A percentile compares a stretch with the other conserved stretches of the same genome.
Evolutionary conservation across 2,113 vertebrate genomes (phyloP).

Genomic region (Paradoxurus hermaphroditus): DNA sequence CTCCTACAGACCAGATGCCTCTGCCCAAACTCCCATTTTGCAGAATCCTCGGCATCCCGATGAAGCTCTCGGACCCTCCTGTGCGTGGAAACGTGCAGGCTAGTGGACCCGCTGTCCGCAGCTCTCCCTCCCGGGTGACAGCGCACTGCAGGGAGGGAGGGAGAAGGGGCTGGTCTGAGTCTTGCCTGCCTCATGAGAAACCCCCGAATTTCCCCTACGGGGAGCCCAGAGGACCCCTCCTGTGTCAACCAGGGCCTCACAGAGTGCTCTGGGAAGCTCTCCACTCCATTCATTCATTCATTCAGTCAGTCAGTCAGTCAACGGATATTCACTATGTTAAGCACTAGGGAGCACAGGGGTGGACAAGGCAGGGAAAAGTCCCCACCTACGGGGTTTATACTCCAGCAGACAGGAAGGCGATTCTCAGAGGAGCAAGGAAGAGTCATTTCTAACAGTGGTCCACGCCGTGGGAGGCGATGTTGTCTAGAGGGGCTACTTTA

Average conservation of each 20-base stretch:
- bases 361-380: neutral
- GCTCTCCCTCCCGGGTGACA: neutral
- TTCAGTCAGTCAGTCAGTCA: neutral
- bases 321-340: neutral
- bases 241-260: neutral
- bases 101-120: neutral
- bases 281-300: neutral
- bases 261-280: neutral
- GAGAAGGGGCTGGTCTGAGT: neutral
- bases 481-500: too few relatives aligned
- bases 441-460: neutral
- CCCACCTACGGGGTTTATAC: neutral
- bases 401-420: neutral
- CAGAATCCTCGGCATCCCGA: too few relatives aligned
- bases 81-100: too few relatives aligned
- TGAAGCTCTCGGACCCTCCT: too few relatives aligned
- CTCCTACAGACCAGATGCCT: neutral
- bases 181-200: neutral
- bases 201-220: neutral
- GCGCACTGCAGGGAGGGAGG: neutral
- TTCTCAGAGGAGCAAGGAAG: neutral
- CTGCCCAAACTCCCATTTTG: too few relatives aligned
- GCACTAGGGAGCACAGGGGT: neutral
- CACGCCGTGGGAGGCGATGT: rapidly evolving
- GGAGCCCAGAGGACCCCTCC: neutral